Evolutionary conservation across 2,797 vertebrate genomes (phyloP).

Genomic region (Pseudomugil tenellus): DNA sequence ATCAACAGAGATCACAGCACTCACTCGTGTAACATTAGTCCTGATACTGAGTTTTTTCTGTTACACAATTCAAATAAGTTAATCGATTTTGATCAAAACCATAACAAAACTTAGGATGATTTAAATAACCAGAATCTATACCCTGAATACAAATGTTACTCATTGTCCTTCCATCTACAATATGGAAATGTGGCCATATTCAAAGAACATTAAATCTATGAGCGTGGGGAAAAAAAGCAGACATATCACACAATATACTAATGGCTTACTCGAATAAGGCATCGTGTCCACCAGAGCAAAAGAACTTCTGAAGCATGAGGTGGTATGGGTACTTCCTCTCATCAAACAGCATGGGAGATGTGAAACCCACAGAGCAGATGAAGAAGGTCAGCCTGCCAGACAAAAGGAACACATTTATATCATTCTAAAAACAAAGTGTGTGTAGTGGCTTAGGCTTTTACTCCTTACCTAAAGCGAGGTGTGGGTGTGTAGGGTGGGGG

Average conservation of each 20-base stretch:
- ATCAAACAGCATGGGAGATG: conserved; percentile 96
- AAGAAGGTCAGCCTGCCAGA: conserved; percentile 91
- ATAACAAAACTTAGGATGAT: neutral
- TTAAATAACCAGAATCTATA: neutral
- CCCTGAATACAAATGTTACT: too few relatives aligned
- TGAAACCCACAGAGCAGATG: conserved; percentile 97
- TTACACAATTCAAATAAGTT: too few relatives aligned
- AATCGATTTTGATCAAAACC: too few relatives aligned
- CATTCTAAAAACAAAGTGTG: neutral
- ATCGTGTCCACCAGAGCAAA: conserved; percentile 95
- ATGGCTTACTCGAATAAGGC: conserved; percentile 94
- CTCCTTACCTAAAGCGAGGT: conserved; percentile 89
- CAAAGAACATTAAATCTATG: neutral
- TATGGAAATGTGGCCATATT: neutral
- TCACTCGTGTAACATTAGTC: neutral
- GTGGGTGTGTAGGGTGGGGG: conserved; percentile 95
- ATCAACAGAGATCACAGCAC: neutral
- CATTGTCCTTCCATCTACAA: too few relatives aligned
- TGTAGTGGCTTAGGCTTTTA: neutral
- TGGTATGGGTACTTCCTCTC: conserved; percentile 97
- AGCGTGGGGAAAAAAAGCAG: neutral
- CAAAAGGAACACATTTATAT: neutral
- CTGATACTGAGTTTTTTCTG: too few relatives aligned
- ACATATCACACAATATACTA: neutral
- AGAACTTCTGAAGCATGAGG: conserved; percentile 97